Evolutionary conservation across 2,888 invertebrate genomes (phyloP).

Genomic region (Orchesella flavescens): DNA sequence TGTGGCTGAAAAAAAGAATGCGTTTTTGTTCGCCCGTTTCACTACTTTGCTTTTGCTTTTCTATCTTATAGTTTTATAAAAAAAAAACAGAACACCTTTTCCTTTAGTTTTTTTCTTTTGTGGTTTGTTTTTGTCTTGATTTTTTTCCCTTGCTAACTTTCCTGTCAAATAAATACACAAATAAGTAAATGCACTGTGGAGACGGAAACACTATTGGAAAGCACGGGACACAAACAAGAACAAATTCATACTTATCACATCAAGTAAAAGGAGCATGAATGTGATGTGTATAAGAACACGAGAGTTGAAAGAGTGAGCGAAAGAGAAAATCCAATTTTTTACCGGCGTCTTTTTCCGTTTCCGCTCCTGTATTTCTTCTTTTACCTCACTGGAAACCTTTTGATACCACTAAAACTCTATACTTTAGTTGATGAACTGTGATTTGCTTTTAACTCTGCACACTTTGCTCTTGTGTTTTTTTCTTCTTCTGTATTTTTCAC

Average conservation of each 20-base stretch:
- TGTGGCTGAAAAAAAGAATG: constrained; percentile 20
- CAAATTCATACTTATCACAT: too few relatives aligned
- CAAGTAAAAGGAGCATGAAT: too few relatives aligned
- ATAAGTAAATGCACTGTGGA: too few relatives aligned
- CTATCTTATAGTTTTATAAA: background rate
- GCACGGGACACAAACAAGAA: too few relatives aligned
- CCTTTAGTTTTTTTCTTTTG: background rate
- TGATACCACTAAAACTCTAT: constrained; percentile 5
- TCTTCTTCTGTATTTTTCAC: background rate
- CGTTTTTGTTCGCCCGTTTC: constrained; percentile 14
- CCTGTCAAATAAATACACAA: too few relatives aligned
- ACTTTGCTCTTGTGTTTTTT: background rate
- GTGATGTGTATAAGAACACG: too few relatives aligned
- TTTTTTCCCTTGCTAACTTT: background rate
- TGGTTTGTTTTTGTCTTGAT: constrained; percentile 4
- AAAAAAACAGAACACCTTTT: background rate
- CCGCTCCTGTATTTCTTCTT: background rate
- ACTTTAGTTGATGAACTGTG: constrained; percentile 5
- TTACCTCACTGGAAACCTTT: background rate
- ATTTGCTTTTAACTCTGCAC: constrained; percentile 9
- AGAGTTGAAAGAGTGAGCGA: too few relatives aligned
- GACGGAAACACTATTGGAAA: too few relatives aligned
- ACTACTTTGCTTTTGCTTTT: too few relatives aligned
- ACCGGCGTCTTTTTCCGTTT: constrained; percentile 21
- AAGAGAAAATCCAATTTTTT: background rate